phyloP scores from a whole-genome alignment of 1,140 invertebrate genomes.

The Whitmania pigra region DNA sequence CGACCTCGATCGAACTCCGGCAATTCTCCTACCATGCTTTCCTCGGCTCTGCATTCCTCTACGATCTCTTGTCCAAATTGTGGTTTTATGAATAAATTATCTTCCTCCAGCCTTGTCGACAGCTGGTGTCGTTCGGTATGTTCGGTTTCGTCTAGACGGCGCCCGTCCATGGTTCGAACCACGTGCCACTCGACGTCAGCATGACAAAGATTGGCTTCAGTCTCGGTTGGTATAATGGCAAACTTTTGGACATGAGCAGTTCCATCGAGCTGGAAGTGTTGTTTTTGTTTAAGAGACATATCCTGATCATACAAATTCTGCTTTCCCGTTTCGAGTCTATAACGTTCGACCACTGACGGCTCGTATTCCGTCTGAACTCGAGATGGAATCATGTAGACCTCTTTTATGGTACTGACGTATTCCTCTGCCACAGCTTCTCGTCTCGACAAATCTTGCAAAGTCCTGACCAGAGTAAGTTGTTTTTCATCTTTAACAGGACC shows the following conservation, averaged over 20 bases:
- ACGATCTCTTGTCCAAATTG: too few relatives aligned
- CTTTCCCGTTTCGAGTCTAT: conserved; percentile 15
- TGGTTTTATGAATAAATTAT: too few relatives aligned
- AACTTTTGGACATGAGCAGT: conserved; percentile 15
- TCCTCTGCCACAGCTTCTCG: conserved; percentile 21
- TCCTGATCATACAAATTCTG: conserved; percentile 11
- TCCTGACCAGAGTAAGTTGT: conserved; percentile 16
- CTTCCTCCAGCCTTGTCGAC: too few relatives aligned
- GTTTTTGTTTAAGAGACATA: neutral
- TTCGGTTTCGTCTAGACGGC: neutral
- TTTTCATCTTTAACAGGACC: conserved; percentile 19
- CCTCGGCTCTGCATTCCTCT: too few relatives aligned
- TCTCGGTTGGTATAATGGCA: conserved; percentile 14
- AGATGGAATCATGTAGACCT: conserved; percentile 21
- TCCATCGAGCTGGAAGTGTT: neutral
- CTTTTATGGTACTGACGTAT: conserved; percentile 20
- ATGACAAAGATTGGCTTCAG: conserved; percentile 2
- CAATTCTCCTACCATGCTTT: too few relatives aligned
- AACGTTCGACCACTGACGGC: conserved; percentile 18
- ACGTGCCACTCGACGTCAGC: conserved; percentile 16
- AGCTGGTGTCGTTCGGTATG: too few relatives aligned
- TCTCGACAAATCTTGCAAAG: conserved; percentile 15
- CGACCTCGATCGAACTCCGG: neutral
- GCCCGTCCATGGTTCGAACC: neutral
- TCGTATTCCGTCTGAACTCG: conserved; percentile 20